phyloP scores from a whole-genome alignment of 23 tunicate genomes.

The Corella eumyota region DNA sequence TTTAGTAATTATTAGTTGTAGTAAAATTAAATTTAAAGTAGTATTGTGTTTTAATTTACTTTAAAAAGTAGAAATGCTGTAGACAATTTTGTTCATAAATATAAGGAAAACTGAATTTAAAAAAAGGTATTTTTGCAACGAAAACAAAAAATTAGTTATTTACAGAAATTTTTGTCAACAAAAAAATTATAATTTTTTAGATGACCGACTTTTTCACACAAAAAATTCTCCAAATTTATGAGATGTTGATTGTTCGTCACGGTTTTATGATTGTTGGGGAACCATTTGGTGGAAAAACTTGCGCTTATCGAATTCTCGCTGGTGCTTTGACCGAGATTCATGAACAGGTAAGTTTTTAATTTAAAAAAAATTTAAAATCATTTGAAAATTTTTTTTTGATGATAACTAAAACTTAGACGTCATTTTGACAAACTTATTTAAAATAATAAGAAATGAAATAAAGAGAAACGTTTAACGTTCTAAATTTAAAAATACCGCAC shows the following conservation, averaged over 20 bases:
- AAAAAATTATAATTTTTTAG: constrained; percentile 8
- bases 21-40: too few species aligned
- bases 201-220: constrained; percentile 99
- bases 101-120: too few species aligned
- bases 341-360: constrained; percentile 45
- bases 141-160: background rate
- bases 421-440: too few species aligned
- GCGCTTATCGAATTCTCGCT: constrained; percentile 87
- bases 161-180: background rate
- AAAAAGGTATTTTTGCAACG: background rate
- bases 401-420: too few species aligned
- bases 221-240: constrained; percentile 94
- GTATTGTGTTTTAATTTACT: too few species aligned
- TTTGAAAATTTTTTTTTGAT: background rate
- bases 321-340: constrained; percentile 86
- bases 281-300: constrained; percentile 95
- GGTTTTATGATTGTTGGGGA: constrained; percentile 99
- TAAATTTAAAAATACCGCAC: too few species aligned
- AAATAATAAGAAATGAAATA: too few species aligned
- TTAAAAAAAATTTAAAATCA: background rate
- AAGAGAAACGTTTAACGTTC: too few species aligned
- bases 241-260: constrained; percentile 98
- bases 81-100: too few species aligned
- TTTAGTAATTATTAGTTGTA: too few species aligned
- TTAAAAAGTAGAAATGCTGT: too few species aligned